A percentile compares a stretch with the other conserved stretches of the same genome.
phyloP scores from a whole-genome alignment of 2,797 vertebrate genomes.

The Sarcophilus harrisii region DNA sequence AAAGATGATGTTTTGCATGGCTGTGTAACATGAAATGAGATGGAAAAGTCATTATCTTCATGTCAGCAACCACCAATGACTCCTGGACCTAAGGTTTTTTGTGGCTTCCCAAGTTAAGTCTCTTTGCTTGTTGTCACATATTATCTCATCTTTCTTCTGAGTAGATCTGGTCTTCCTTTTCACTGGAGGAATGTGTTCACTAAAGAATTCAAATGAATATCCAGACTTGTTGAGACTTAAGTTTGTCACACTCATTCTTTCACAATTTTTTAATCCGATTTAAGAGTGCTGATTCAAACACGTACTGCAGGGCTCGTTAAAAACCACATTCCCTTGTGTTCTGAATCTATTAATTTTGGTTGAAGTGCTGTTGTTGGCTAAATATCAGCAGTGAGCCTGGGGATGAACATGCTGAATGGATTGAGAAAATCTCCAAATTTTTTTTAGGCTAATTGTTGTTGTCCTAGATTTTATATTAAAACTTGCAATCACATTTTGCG shows the following conservation, averaged over 20 bases:
- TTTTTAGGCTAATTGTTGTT: constrained; percentile 6
- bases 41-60: background rate
- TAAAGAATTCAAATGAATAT: background rate
- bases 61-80: constrained; percentile 54
- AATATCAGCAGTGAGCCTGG: constrained; percentile 47
- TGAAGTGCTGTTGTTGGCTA: constrained; percentile 65
- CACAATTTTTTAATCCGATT: constrained; percentile 63
- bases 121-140: constrained; percentile 53
- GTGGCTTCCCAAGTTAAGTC: background rate
- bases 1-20: background rate
- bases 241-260: constrained; percentile 47
- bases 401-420: constrained; percentile 65
- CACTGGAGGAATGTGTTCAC: background rate
- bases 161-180: constrained; percentile 62
- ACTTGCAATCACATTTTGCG: constrained; percentile 23
- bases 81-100: constrained; percentile 58
- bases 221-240: constrained; percentile 51
- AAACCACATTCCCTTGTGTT: constrained; percentile 50
- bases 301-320: background rate
- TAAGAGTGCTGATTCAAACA: constrained; percentile 57
- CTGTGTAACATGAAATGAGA: background rate
- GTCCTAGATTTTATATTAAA: constrained; percentile 16
- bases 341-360: constrained; percentile 68
- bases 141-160: constrained; percentile 46
- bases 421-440: constrained; percentile 53